Percentiles rank a stretch among this genome's conserved stretches.
Evolutionary conservation across 37 sponge, comb jelly and placozoan genomes (phyloP).

Genomic region (Ephydatia muelleri): DNA sequence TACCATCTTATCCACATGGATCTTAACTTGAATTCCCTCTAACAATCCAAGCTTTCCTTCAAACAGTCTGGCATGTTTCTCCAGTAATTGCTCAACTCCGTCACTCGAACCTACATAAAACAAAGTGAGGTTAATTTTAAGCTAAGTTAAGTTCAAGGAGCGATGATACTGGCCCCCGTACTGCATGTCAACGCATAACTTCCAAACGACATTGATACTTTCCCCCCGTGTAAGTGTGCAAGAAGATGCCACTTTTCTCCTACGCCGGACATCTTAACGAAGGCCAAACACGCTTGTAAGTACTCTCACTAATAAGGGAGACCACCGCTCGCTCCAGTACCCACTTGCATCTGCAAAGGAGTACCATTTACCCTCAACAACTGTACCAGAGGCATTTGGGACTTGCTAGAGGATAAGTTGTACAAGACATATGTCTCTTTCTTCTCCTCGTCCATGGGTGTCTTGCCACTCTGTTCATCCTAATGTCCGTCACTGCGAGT

Average conservation of each 20-base stretch:
- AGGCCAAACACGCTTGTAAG: not conserved
- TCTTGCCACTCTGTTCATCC: no score
- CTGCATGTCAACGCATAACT: not conserved
- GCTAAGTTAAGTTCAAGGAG: not conserved
- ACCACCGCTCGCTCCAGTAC: not conserved
- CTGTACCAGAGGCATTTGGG: not conserved
- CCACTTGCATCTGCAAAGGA: constrained; percentile 2
- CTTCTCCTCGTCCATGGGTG: no score
- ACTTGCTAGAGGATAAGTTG: not conserved
- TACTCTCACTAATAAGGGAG: constrained; percentile 2
- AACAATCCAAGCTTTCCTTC: constrained; percentile 15
- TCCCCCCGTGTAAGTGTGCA: not conserved
- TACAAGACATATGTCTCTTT: not conserved
- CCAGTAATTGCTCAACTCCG: not conserved
- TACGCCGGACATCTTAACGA: not conserved
- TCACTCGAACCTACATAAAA: constrained; percentile 1
- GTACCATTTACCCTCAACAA: not conserved
- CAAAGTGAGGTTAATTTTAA: not conserved
- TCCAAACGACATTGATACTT: not conserved
- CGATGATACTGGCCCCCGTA: not conserved
- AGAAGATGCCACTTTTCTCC: not conserved
- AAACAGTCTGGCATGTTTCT: not conserved
- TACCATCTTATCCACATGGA: constrained; percentile 16
- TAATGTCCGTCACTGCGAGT: no score
- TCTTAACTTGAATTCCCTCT: not conserved